Evolutionary conservation across 2,888 invertebrate genomes (phyloP).

Genomic region (Liposcelis brunnea): DNA sequence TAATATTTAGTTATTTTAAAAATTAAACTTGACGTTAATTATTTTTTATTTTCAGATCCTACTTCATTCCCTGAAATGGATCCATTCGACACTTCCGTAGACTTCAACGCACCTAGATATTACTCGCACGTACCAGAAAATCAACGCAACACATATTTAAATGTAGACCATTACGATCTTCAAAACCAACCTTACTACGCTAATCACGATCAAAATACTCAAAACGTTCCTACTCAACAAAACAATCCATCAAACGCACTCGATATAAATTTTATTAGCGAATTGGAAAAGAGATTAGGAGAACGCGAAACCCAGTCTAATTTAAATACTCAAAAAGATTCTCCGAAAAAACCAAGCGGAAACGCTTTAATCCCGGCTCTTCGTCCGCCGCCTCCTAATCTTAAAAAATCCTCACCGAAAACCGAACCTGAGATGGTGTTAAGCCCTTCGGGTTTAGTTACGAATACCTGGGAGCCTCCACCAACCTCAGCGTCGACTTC

Average conservation of each 20-base stretch:
- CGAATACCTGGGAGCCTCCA: too few species aligned
- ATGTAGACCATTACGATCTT: not conserved
- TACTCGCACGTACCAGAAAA: slow-evolving; percentile 3
- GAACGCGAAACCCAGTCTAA: slow-evolving; percentile 29
- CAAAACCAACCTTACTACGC: not conserved
- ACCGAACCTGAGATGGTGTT: slow-evolving; percentile 1
- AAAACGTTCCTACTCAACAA: slow-evolving; percentile 10
- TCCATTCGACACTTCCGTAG: slow-evolving; percentile 1
- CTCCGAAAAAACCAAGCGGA: slow-evolving; percentile 17
- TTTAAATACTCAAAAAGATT: slow-evolving; percentile 20
- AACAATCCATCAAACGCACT: slow-evolving; percentile 38
- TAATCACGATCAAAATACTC: slow-evolving; percentile 5
- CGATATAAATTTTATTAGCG: slow-evolving; percentile 36
- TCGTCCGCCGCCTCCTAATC: slow-evolving; percentile 30
- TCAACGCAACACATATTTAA: not conserved
- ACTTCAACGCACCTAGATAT: not conserved
- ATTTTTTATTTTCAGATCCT: too few species aligned
- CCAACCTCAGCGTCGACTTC: slow-evolving; percentile 15
- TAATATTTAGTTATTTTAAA: too few species aligned
- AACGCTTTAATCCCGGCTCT: slow-evolving; percentile 26
- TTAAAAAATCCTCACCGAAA: slow-evolving; percentile 20
- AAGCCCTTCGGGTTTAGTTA: too few species aligned
- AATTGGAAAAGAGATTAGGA: slow-evolving; percentile 43
- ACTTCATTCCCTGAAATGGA: not conserved
- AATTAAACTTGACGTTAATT: too few species aligned